These are phyloP conservation scores for Atlantisia rogersi DNA, from an alignment of 2,113 vertebrate species.

Conservation along the genomic window DNA sequence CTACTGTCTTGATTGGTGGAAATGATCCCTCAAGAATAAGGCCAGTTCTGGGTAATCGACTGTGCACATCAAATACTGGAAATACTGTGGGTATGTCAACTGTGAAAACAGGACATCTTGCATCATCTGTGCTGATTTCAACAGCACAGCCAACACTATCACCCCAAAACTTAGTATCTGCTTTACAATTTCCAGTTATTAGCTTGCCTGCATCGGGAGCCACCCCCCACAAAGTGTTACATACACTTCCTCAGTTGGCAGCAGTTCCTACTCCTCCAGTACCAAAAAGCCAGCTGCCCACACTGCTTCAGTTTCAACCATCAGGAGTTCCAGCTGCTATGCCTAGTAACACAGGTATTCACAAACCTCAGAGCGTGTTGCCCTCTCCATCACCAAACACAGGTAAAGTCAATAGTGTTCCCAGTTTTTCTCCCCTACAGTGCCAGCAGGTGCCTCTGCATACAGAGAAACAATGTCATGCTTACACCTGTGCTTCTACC, in stretches of 20 bases:
- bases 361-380: slow-evolving; percentile 61
- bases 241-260: slow-evolving; percentile 57
- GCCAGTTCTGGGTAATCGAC: slow-evolving; percentile 61
- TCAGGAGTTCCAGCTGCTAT: slow-evolving; percentile 65
- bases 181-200: slow-evolving; percentile 74
- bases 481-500: slow-evolving; percentile 45
- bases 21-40: slow-evolving; percentile 69
- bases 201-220: slow-evolving; percentile 68
- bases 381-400: slow-evolving; percentile 44
- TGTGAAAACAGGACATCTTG: slow-evolving; percentile 86
- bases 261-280: slow-evolving; percentile 51
- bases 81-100: slow-evolving; percentile 81
- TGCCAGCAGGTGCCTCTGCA: slow-evolving; percentile 60
- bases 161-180: slow-evolving; percentile 70
- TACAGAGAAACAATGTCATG: slow-evolving; percentile 62
- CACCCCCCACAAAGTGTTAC: slow-evolving; percentile 47
- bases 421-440: slow-evolving; percentile 50
- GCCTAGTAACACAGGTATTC: slow-evolving; percentile 65
- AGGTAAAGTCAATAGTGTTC: slow-evolving; percentile 63
- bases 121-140: slow-evolving; percentile 84
- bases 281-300: slow-evolving; percentile 68
- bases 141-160: slow-evolving; percentile 71
- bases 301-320: slow-evolving; percentile 67
- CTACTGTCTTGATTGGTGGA: slow-evolving; percentile 65
- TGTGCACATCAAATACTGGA: slow-evolving; percentile 67